phyloP scores from a whole-genome alignment of 1,140 invertebrate species.

The Pantala flavescens region DNA sequence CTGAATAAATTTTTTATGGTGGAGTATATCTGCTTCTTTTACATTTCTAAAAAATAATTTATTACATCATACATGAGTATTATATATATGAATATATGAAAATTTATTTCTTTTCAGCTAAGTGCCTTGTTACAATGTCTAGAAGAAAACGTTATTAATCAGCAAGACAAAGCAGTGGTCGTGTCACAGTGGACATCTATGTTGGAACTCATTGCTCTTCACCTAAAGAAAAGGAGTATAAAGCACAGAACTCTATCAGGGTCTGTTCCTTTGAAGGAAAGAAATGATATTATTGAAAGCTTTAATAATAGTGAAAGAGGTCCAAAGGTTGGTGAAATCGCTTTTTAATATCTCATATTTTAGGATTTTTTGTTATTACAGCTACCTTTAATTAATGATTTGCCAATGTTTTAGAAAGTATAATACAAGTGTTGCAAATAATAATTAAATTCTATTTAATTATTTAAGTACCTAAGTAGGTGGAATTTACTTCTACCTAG shows the following conservation, averaged over 20 bases:
- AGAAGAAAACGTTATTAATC: constrained; percentile 40
- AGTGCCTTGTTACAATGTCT: constrained; percentile 46
- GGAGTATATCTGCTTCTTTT: too few species aligned
- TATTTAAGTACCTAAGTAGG: too few species aligned
- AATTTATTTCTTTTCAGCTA: constrained; percentile 32
- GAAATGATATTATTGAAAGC: constrained; percentile 49
- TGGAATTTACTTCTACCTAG: too few species aligned
- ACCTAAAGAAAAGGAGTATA: constrained; percentile 44
- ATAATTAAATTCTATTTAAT: too few species aligned
- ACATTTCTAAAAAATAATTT: too few species aligned
- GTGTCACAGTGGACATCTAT: constrained; percentile 82
- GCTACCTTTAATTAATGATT: too few species aligned
- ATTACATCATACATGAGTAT: too few species aligned
- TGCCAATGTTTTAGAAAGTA: too few species aligned
- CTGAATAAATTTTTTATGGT: too few species aligned
- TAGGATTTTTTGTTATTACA: neutral
- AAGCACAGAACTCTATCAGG: constrained; percentile 55
- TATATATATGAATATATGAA: too few species aligned
- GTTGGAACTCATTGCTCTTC: constrained; percentile 51
- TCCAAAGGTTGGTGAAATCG: neutral
- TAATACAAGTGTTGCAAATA: too few species aligned
- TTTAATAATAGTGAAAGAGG: constrained; percentile 50
- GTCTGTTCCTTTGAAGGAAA: constrained; percentile 45
- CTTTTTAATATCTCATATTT: neutral
- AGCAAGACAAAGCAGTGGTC: constrained; percentile 62